Evolutionary conservation across 2,113 vertebrate genomes (phyloP).

Genomic region (Phasianus colchicus): DNA sequence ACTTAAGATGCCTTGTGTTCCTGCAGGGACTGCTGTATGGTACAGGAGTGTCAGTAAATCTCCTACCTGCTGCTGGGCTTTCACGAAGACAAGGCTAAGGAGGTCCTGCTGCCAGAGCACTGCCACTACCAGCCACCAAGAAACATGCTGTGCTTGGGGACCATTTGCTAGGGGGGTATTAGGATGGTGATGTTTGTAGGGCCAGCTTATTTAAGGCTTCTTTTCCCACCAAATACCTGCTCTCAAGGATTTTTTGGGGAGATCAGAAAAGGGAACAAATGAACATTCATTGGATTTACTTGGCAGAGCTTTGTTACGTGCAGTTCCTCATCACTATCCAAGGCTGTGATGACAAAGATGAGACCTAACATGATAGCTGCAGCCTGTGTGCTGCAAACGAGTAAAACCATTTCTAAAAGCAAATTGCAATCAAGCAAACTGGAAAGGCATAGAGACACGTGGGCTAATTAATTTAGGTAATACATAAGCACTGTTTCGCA

Average conservation of each 20-base stretch:
- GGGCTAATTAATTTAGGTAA: not conserved
- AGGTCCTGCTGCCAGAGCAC: not conserved
- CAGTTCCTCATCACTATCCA: not conserved
- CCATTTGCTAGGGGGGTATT: not conserved
- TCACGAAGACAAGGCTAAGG: not conserved
- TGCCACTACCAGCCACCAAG: not conserved
- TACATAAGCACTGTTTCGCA: not conserved
- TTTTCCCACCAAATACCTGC: not conserved
- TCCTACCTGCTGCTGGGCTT: not conserved
- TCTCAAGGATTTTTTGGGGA: not conserved
- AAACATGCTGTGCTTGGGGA: not conserved
- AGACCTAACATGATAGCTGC: not conserved
- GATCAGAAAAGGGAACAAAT: not conserved
- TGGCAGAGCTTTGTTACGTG: not conserved
- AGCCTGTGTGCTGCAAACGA: not conserved
- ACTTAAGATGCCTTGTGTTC: not conserved
- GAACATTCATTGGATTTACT: not conserved
- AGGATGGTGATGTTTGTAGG: not conserved
- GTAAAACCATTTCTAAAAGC: not conserved
- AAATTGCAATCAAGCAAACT: not conserved
- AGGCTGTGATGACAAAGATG: not conserved
- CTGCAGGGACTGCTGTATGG: not conserved
- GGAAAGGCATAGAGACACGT: not conserved
- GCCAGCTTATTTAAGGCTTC: not conserved
- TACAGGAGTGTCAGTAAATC: not conserved